Evolutionary conservation across 1,140 invertebrate genomes (phyloP), one percentile per base, ranked within the genome.

Genomic region (Magallana ariakensis): DNA sequence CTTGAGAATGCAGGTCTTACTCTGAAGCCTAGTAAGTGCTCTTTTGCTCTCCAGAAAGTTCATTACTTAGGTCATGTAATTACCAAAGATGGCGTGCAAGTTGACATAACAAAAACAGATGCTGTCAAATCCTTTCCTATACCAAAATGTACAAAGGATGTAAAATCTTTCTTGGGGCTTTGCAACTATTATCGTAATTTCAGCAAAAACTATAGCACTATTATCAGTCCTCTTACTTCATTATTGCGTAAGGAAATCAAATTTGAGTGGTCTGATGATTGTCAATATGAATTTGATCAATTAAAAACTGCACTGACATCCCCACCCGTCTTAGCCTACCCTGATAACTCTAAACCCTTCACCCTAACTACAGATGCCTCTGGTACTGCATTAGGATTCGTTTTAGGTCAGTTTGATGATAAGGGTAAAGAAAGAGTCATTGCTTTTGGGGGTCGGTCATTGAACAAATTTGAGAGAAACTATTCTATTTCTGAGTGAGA

Each of bases 141-240:
- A 33, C 33, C 33, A 33, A 33, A 33, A 33, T 33, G 33, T 33
- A 33, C 33, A 33, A 33, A 33, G 3, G 33, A 33, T 33, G 33
- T 33, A 1, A 1, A 3, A 33, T 33, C 33, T 33, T 33, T 90
- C 54, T 56, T 90, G 19, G 90, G 90, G 11, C 33, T 91, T 22
- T 87, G 84, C 13, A 83, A 92, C 85, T 95, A 94, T 85, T 93
- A 94, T 86, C 80, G 92, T 8, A 91, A 92, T 87, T 95, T 95
- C 84, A 55, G 87, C 10, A 55, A 85, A 22, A 55, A 87, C 19
- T 89, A 84, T 58, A 70, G 84, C 10, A 46, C 57, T 0, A 89
- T 91, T 11, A 33, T 54, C 0, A 0, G n/a, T 66, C 87, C 90
- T 3, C 16, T 90, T 0, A 87, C 54, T 6, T 3, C 57, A 8